Percentiles rank a stretch among this genome's conserved stretches.
Evolutionary conservation across 2,888 invertebrate genomes (phyloP).

Genomic region (Octonoba sinensis): DNA sequence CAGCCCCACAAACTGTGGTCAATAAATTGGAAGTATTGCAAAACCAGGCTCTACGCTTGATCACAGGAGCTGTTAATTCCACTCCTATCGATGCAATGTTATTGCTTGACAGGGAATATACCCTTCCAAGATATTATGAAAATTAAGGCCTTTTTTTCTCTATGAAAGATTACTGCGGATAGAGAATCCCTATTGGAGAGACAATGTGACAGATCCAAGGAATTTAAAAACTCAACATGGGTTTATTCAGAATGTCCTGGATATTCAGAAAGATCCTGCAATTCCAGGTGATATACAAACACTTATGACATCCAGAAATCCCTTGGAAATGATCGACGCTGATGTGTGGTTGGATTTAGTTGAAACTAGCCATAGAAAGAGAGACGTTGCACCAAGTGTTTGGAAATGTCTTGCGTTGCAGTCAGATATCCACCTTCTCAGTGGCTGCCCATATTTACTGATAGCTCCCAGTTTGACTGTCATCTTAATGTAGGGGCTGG

Average conservation of each 20-base stretch:
- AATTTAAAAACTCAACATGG: conserved; percentile 2
- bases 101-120: background rate
- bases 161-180: background rate
- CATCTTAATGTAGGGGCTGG: too few species aligned
- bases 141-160: background rate
- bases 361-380: background rate
- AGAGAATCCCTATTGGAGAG: conserved; percentile 2
- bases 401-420: background rate
- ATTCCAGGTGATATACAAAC: conserved; percentile 8
- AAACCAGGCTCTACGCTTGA: background rate
- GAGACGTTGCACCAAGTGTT: conserved; percentile 3
- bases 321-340: background rate
- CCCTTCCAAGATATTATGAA: conserved; percentile 6
- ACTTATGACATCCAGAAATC: conserved; percentile 11
- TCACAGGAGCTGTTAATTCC: conserved; percentile 9
- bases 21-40: conserved; percentile 3
- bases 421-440: conserved; percentile 6
- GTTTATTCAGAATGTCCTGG: conserved; percentile 1
- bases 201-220: background rate
- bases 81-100: conserved; percentile 3
- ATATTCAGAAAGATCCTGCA: background rate
- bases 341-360: background rate
- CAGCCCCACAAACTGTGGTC: background rate
- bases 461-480: background rate
- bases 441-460: background rate